Evolutionary conservation across 2,888 invertebrate species (phyloP).

Genomic region (Lasius platythorax): DNA sequence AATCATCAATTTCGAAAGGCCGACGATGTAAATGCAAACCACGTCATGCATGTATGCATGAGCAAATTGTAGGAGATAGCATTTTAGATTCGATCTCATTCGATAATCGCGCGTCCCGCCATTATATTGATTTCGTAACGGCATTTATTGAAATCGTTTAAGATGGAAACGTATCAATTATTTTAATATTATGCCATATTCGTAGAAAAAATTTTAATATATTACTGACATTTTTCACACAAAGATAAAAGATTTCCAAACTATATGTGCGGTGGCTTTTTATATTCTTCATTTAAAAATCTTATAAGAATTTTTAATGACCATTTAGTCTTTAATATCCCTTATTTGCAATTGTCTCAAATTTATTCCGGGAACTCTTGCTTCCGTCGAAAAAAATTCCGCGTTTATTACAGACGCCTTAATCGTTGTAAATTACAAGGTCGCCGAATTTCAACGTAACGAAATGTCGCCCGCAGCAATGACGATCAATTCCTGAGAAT

Average conservation of each 20-base stretch:
- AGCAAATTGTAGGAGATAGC: constrained; percentile 45
- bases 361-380: constrained; percentile 5
- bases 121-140: constrained; percentile 10
- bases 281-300: background rate
- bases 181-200: background rate
- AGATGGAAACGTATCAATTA: background rate
- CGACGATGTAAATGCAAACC: constrained; percentile 48
- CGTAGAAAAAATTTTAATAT: background rate
- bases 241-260: constrained; percentile 3
- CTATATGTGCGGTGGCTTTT: too few relatives aligned
- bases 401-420: constrained; percentile 34
- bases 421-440: constrained; percentile 52
- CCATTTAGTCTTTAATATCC: constrained; percentile 3
- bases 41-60: constrained; percentile 47
- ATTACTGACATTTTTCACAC: background rate
- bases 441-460: background rate
- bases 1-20: constrained; percentile 48
- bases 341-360: background rate
- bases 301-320: background rate
- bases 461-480: constrained; percentile 24
- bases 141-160: constrained; percentile 4
- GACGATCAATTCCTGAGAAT: constrained; percentile 11
- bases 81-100: constrained; percentile 43
- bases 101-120: constrained; percentile 24
- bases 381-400: background rate